Evolutionary conservation across 2,113 vertebrate species (phyloP), one percentile per base, ranked within the genome.

Genomic region (Herpetotheres cachinnans): DNA sequence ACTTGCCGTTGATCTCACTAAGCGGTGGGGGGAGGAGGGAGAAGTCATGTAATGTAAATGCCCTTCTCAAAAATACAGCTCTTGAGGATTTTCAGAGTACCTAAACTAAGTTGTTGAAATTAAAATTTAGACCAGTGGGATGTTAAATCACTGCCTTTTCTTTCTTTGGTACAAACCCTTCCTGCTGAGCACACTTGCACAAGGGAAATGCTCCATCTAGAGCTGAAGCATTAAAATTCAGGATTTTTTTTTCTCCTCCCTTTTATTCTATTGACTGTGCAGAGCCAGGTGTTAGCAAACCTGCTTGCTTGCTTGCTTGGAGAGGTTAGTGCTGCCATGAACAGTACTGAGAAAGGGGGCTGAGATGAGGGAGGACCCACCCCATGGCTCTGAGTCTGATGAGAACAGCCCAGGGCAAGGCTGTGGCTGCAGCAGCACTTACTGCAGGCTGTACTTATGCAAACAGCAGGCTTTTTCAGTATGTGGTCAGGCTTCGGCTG

Each of bases 1-100:
- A 20, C 40, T 61, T 3, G 0, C 38, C 2, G 0, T 74, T 26
- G 32, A 3, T 61, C 52, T 77, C n/a, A 5, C 42, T 42, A 0
- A 25, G 21, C 16, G 70, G 13, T 14, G 55, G 14, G 42, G 65
- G 11, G 22, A 90, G 22, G 65, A 66, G 54, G 21, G 55, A 55
- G 65, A 10, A 78, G 55, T 32, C 25, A 11, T 38, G 32, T 4
- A 2, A 44, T 13, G n/a, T 44, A 29, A 81, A 15, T 40, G 7
- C 11, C 18, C 85, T 25, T 32, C 47, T 71, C 61, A 32, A 38
- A 93, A 74, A 32, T 15, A 20, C 63, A 34, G 29, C 74, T 19
- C 87, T 25, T 13, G 49, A 46, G 81, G 59, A 16, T 72, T 93
- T 80, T 72, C 49, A 13, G 13, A 46, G 63, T 13, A 19, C 11